These are phyloP conservation scores for Pollenia labialis DNA, from an alignment of 2,888 invertebrate species.

Conservation along the genomic window DNA sequence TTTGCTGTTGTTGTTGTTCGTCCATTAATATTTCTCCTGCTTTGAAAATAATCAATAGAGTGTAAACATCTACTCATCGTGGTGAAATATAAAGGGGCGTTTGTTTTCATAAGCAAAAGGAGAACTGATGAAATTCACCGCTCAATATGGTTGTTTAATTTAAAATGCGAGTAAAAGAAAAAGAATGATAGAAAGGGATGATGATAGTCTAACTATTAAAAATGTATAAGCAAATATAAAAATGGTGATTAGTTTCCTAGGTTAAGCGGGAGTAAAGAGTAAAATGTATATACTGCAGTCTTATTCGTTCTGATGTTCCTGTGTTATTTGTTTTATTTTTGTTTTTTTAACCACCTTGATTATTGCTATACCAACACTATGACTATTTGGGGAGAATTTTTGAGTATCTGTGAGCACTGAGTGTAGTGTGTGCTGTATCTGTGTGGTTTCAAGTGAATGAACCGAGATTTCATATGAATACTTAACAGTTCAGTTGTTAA, in stretches of 20 bases:
- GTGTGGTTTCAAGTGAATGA: constrained; percentile 64
- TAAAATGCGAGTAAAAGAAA: not conserved
- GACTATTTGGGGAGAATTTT: constrained; percentile 25
- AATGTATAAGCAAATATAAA: constrained; percentile 35
- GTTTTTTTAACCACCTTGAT: constrained; percentile 55
- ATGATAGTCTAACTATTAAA: not conserved
- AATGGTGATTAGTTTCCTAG: constrained; percentile 55
- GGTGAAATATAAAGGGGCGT: constrained; percentile 57
- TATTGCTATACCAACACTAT: not conserved
- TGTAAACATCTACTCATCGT: not conserved
- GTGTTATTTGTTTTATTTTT: not conserved
- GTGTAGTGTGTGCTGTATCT: constrained; percentile 28
- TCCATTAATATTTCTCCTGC: constrained; percentile 43
- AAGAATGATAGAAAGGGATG: constrained; percentile 7
- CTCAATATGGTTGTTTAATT: not conserved
- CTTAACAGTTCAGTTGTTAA: constrained; percentile 82
- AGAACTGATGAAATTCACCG: constrained; percentile 55
- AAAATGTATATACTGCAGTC: not conserved
- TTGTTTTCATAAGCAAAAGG: constrained; percentile 17
- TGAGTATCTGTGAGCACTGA: constrained; percentile 51
- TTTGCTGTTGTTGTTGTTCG: constrained; percentile 27
- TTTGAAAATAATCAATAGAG: not conserved
- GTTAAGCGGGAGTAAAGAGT: not conserved
- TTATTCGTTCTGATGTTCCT: not conserved
- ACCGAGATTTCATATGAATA: constrained; percentile 75